Evolutionary conservation across 2,797 vertebrate species (phyloP), one percentile per base, ranked within the genome.

Genomic region (Peromyscus eremicus): DNA sequence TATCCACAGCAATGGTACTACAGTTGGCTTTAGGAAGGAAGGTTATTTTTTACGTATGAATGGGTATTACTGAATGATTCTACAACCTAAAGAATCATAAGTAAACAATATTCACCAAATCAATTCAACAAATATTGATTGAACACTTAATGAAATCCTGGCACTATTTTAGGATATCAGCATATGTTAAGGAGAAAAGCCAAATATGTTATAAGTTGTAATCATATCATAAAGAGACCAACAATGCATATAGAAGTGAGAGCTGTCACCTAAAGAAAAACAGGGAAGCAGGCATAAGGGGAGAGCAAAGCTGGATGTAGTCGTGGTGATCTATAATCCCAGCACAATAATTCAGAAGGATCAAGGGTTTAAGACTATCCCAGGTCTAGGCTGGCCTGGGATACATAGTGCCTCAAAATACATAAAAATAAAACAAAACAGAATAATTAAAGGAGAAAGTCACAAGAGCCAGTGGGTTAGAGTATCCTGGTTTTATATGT

Each of bases 131-230:
- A 75, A 80, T 84, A 32, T 79, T 71, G 66, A 64, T 10, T 81
- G 66, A 88, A 5, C 57, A 57, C 62, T 17, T 86, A 29, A 8
- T 64, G 29, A 79, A 43, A 80, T 87, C n/a, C 43, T 64, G 46
- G 55, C 1, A 55, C 19, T 79, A 60, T 68, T 76, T 16, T 43
- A 66, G 43, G 16, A 81, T 62, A 71, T 79, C 16, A 37, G 13
- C 19, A 49, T 88, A 43, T n/a, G 17, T 96, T 25, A 70, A 2
- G 37, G 5, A 60, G 66, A 32, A 34, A 85, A 23, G 2, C 19
- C 84, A 1, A 91, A 95, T 62, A 76, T 84, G 40, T 96, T n/a
- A 46, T 12, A 43, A 71, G 64, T 91, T 85, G 46, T 68, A 66
- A 66, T 91, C 46, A 19, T 55, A 66, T 84, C 4, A 37, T 55